Conservation (phyloP, 2,888 invertebrate genomes). For the Silvanus unidentatus region DNA sequence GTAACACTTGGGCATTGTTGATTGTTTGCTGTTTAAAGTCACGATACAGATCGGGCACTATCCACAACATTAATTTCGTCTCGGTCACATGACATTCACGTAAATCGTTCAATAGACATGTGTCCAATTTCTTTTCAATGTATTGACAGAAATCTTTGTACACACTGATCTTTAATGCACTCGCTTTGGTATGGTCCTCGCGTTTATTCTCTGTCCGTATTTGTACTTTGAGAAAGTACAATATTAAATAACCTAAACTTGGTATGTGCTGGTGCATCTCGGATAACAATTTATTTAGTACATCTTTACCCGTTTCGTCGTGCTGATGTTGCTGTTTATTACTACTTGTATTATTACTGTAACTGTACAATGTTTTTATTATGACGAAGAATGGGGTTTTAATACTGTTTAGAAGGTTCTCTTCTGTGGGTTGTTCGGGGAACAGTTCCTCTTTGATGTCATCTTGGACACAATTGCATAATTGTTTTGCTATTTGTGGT, state of each 20-base stretch:
- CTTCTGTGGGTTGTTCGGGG: constrained; percentile 55
- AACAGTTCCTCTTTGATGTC: constrained; percentile 46
- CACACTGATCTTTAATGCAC: constrained; percentile 73
- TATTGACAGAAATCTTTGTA: constrained; percentile 86
- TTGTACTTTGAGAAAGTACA: constrained; percentile 86
- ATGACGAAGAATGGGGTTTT: constrained; percentile 76
- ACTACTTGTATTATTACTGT: constrained; percentile 45
- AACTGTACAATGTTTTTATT: constrained; percentile 74
- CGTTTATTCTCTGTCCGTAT: constrained; percentile 50
- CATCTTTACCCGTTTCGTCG: constrained; percentile 71
- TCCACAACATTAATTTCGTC: constrained; percentile 81
- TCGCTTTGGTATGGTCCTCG: constrained; percentile 45
- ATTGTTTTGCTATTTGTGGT: constrained; percentile 52
- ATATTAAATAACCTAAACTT: constrained; percentile 73
- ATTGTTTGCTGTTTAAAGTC: constrained; percentile 83
- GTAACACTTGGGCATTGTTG: constrained; percentile 82
- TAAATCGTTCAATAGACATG: constrained; percentile 74
- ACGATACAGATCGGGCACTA: constrained; percentile 87
- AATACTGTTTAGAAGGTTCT: constrained; percentile 68
- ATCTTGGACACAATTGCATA: constrained; percentile 53
- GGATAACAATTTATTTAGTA: constrained; percentile 67
- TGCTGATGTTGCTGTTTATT: constrained; percentile 41
- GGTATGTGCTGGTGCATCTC: constrained; percentile 71
- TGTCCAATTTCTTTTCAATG: constrained; percentile 65
- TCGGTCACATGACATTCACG: constrained; percentile 86